Evolutionary conservation across 92 coral and sea anemone species (phyloP).

Genomic region (Zoanthus gigantus): DNA sequence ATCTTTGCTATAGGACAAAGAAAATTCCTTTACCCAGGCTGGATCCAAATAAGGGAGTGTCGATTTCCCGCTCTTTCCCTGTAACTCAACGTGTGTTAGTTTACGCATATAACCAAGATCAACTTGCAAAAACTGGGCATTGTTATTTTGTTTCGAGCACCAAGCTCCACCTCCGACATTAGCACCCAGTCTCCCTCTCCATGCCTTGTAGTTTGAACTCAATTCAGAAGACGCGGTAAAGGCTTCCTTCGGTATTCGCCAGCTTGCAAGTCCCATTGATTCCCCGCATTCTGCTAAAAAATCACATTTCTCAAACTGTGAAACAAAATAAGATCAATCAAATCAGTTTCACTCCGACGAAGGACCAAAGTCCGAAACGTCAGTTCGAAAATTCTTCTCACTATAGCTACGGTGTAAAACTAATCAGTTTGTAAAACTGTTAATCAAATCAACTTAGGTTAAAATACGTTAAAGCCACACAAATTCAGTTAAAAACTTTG

Average conservation of each 20-base stretch:
- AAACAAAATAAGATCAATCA: too few species aligned
- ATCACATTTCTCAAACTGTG: not conserved
- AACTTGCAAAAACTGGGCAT: slow-evolving; percentile 67
- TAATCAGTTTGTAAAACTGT: too few species aligned
- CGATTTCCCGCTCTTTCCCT: slow-evolving; percentile 66
- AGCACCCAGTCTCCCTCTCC: slow-evolving; percentile 77
- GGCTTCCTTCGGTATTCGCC: slow-evolving; percentile 40
- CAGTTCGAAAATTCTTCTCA: too few species aligned
- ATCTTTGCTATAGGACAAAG: slow-evolving; percentile 43
- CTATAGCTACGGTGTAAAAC: too few species aligned
- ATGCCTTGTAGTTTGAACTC: slow-evolving; percentile 72
- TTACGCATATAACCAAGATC: slow-evolving; percentile 73
- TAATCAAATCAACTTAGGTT: too few species aligned
- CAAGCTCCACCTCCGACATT: slow-evolving; percentile 72
- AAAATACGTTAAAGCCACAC: too few species aligned
- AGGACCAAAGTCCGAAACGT: too few species aligned
- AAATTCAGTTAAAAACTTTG: too few species aligned
- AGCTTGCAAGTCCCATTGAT: slow-evolving; percentile 55
- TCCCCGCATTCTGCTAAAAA: slow-evolving; percentile 60
- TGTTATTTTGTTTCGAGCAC: slow-evolving; percentile 68
- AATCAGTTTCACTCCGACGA: too few species aligned
- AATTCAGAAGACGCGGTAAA: slow-evolving; percentile 71
- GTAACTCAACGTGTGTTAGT: slow-evolving; percentile 64
- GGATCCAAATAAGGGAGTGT: slow-evolving; percentile 51
- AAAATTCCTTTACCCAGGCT: slow-evolving; percentile 75